Percentiles rank a stretch among this genome's conserved stretches.
Conservation (phyloP, 1,140 invertebrate species). For the Bombus confusus region DNA sequence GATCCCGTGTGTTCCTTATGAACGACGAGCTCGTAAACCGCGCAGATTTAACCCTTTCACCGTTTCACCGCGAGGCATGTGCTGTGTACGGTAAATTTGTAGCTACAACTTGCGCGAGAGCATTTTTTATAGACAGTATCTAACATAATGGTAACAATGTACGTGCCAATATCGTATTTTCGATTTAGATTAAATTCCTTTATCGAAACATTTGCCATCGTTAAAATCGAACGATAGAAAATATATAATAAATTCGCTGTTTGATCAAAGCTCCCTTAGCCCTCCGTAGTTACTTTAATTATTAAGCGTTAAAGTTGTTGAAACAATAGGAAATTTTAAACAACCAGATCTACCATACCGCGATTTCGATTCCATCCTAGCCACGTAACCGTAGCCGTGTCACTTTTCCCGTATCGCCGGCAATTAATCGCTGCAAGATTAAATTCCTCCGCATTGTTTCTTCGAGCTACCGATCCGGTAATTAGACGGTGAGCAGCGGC, state of each 20-base stretch:
- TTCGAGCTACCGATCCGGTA: conserved; percentile 33
- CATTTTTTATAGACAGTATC: not conserved
- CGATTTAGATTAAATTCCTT: too few species aligned
- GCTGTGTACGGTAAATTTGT: not conserved
- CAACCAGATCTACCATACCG: not conserved
- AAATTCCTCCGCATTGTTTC: conserved; percentile 43
- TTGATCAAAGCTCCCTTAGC: too few species aligned
- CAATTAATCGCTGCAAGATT: conserved; percentile 35
- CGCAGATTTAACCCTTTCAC: not conserved
- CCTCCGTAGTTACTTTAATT: too few species aligned
- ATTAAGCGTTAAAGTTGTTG: too few species aligned
- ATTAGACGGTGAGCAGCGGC: conserved; percentile 29
- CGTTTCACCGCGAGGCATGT: not conserved
- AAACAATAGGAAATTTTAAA: too few species aligned
- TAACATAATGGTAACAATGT: not conserved
- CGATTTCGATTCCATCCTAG: not conserved
- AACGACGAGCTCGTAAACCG: not conserved
- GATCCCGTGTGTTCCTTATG: not conserved
- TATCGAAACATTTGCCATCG: too few species aligned
- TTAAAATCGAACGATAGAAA: too few species aligned
- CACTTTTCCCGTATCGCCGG: conserved; percentile 35
- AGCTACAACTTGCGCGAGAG: not conserved
- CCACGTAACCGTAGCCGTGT: conserved; percentile 21
- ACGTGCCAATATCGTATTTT: not conserved
- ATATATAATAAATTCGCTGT: too few species aligned